phyloP scores from a whole-genome alignment of 2,888 invertebrate species.

The Lingula anatina region DNA sequence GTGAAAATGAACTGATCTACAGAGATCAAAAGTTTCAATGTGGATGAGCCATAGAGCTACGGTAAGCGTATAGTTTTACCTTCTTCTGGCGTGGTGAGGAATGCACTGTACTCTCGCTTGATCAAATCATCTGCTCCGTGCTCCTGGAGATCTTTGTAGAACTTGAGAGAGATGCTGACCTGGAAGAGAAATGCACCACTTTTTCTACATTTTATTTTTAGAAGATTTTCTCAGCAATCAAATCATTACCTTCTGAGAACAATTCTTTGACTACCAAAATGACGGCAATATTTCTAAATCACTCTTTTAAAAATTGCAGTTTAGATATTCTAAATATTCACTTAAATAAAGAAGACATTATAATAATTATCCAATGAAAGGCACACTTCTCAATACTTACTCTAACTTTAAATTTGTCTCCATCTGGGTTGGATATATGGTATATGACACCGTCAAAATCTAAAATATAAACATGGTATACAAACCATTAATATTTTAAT shows the following conservation, averaged over 20 bases:
- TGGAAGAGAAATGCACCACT: too few species aligned
- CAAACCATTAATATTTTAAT: constrained; percentile 1
- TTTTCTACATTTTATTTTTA: too few species aligned
- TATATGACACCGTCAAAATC: constrained; percentile 99
- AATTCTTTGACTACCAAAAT: too few species aligned
- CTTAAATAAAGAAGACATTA: too few species aligned
- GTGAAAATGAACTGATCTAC: too few species aligned
- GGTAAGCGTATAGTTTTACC: constrained; percentile 57
- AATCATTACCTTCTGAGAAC: too few species aligned
- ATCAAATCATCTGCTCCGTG: constrained; percentile 88
- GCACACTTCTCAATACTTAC: constrained; percentile 64
- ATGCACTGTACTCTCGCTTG: constrained; percentile 83
- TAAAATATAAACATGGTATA: constrained; percentile 55
- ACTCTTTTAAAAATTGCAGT: too few species aligned
- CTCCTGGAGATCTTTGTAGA: constrained; percentile 95
- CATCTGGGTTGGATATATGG: constrained; percentile 94
- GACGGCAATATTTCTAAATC: neutral
- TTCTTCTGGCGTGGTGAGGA: constrained; percentile 78
- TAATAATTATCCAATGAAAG: neutral
- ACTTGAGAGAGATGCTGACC: constrained; percentile 95
- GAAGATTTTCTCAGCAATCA: too few species aligned
- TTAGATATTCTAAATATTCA: too few species aligned
- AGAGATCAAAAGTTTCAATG: too few species aligned
- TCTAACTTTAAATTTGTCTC: constrained; percentile 94
- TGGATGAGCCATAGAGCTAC: too few species aligned